These are phyloP conservation scores for Samia ricini DNA, from an alignment of 1,140 invertebrate species.

Conservation along the genomic window DNA sequence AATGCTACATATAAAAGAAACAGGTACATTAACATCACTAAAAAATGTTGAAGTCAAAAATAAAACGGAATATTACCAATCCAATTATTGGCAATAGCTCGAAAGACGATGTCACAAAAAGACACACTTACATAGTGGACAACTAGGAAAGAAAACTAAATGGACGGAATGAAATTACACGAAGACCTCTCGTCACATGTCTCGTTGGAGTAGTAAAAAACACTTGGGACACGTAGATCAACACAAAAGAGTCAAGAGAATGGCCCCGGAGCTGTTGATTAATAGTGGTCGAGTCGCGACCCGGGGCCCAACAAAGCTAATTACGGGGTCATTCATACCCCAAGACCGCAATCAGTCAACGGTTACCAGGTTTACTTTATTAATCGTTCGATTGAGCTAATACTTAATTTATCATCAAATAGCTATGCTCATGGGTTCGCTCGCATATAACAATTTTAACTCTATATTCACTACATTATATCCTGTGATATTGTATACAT, in stretches of 20 bases:
- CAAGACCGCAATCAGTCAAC: conserved; percentile 9
- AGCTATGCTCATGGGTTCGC: too few species aligned
- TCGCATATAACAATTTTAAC: too few species aligned
- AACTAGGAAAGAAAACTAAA: neutral
- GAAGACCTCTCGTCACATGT: neutral
- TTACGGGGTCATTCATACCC: conserved; percentile 8
- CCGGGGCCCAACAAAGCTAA: conserved; percentile 11
- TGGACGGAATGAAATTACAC: neutral
- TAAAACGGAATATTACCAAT: too few species aligned
- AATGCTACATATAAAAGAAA: too few species aligned
- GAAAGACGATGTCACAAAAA: too few species aligned
- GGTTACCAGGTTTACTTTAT: conserved; percentile 8
- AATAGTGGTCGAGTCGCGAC: conserved; percentile 5
- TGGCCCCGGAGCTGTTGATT: conserved; percentile 6
- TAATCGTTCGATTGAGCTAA: neutral
- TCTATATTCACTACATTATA: too few species aligned
- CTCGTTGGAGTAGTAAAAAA: neutral
- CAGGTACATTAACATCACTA: too few species aligned
- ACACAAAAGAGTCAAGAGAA: conserved; percentile 6
- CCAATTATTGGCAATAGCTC: too few species aligned
- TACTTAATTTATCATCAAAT: too few species aligned
- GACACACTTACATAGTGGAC: too few species aligned
- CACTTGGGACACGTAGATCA: conserved; percentile 3
- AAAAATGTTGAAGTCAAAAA: too few species aligned
- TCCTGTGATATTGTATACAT: too few species aligned